Evolutionary conservation across 2,113 vertebrate genomes (phyloP).

Genomic region (Gymnarchus niloticus): DNA sequence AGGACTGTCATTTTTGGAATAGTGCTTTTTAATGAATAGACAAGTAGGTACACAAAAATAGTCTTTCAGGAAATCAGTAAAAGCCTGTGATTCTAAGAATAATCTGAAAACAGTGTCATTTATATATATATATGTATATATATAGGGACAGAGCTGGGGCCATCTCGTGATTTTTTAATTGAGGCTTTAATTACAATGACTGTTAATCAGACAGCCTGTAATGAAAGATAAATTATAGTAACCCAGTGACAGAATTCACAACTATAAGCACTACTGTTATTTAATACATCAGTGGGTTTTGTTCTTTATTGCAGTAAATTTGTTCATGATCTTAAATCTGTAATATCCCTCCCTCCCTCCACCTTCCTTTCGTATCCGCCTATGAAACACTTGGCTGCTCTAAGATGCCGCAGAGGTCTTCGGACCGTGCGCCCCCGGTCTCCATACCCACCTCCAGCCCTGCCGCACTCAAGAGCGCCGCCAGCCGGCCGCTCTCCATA

Average conservation of each 20-base stretch:
- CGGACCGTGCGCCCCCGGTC: not conserved
- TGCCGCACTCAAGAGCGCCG: constrained; percentile 62
- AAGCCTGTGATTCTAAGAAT: not conserved
- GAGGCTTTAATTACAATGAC: not conserved
- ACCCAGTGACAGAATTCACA: not conserved
- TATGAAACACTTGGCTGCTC: not conserved
- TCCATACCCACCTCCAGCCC: not conserved
- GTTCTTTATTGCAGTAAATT: not conserved
- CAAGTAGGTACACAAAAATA: not conserved
- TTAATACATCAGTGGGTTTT: not conserved
- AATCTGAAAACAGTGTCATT: not conserved
- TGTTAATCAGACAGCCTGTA: not conserved
- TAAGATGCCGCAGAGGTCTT: not conserved
- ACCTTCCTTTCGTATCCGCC: constrained; percentile 38
- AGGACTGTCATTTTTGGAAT: not conserved
- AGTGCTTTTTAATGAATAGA: not conserved
- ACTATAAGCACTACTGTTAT: not conserved
- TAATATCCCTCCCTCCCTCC: not conserved
- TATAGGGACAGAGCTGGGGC: not conserved
- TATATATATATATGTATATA: not conserved
- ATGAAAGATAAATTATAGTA: not conserved
- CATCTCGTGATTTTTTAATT: not conserved
- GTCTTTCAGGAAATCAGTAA: not conserved
- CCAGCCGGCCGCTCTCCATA: constrained; percentile 53
- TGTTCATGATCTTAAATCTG: not conserved